A percentile compares a stretch with the other conserved stretches of the same genome.
These are phyloP conservation scores for Catagonus wagneri DNA, from an alignment of 2,113 vertebrate species.

Conservation along the genomic window DNA sequence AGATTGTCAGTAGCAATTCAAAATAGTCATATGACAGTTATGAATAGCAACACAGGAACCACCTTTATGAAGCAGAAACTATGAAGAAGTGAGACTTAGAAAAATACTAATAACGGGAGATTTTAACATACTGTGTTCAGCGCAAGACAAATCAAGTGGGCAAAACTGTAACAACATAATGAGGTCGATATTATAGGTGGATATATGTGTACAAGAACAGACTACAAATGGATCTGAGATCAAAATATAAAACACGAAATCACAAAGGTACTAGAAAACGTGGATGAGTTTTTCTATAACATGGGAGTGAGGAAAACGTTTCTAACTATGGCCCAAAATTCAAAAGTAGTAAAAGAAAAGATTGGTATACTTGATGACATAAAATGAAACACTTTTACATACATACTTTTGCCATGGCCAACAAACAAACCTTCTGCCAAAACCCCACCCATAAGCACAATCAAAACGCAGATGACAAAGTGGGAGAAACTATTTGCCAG, in stretches of 20 bases:
- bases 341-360: background rate
- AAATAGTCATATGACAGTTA: background rate
- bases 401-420: background rate
- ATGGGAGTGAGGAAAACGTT: background rate
- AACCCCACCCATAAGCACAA: background rate
- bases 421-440: background rate
- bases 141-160: background rate
- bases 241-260: background rate
- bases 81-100: background rate
- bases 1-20: background rate
- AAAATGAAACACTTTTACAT: background rate
- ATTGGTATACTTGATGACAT: background rate
- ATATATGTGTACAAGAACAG: background rate
- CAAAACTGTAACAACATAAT: background rate
- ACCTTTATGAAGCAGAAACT: background rate
- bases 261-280: background rate
- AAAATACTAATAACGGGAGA: background rate
- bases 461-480: background rate
- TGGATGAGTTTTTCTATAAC: background rate
- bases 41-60: background rate
- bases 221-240: background rate
- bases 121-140: background rate
- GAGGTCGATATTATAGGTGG: background rate
- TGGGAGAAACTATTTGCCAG: background rate
- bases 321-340: background rate